phyloP scores from a whole-genome alignment of 2,113 vertebrate genomes.

The Perognathus longimembris region DNA sequence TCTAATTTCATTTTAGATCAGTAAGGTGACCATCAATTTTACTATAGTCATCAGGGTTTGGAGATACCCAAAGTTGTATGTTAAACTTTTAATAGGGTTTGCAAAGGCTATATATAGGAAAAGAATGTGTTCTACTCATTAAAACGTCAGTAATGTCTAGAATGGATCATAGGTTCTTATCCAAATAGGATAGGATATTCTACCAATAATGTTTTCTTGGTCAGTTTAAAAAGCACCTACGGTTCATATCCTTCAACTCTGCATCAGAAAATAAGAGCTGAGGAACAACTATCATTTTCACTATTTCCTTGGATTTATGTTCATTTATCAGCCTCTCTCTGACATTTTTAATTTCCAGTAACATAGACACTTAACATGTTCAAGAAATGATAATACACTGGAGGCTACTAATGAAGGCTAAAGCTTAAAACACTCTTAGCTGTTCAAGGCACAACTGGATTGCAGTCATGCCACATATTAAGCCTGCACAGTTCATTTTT shows the following conservation, averaged over 20 bases:
- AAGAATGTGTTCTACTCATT: constrained; percentile 42
- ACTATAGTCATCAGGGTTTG: not conserved
- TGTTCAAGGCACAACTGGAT: not conserved
- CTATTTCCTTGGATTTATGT: constrained; percentile 34
- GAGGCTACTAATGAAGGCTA: not conserved
- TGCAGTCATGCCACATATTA: not conserved
- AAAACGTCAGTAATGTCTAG: constrained; percentile 39
- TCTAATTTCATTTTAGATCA: not conserved
- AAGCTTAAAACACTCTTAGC: constrained; percentile 2
- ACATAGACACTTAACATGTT: constrained; percentile 36
- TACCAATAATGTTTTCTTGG: constrained; percentile 1
- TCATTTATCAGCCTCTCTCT: not conserved
- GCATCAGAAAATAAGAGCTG: not conserved
- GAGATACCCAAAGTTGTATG: constrained; percentile 14
- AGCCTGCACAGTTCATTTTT: not conserved
- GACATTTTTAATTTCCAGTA: constrained; percentile 18
- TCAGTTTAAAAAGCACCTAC: constrained; percentile 29
- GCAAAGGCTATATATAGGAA: constrained; percentile 29
- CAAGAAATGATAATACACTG: constrained; percentile 21
- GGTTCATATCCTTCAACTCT: not conserved
- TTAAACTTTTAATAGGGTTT: constrained; percentile 5
- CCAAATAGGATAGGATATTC: constrained; percentile 34
- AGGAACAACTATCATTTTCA: constrained; percentile 40
- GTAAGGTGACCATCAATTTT: not conserved
- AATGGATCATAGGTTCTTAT: constrained; percentile 16